These are phyloP conservation scores for Stictonetta naevosa DNA, from an alignment of 2,113 vertebrate species.

Conservation along the genomic window DNA sequence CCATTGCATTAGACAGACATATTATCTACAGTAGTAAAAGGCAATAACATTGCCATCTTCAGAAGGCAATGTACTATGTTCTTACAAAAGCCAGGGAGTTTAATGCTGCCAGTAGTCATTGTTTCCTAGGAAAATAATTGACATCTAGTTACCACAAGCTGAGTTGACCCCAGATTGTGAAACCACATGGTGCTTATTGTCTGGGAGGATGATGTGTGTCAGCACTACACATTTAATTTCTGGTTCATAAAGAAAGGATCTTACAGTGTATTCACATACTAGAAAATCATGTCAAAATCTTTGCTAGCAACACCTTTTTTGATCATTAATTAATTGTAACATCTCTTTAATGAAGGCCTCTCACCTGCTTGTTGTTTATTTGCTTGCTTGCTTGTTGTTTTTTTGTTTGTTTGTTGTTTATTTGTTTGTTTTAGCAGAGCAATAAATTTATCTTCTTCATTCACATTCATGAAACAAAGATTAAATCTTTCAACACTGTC, in stretches of 20 bases:
- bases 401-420: neutral
- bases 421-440: neutral
- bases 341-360: constrained; percentile 5
- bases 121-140: constrained; percentile 48
- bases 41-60: neutral
- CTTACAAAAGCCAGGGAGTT: neutral
- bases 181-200: constrained; percentile 10
- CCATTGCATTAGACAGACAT: neutral
- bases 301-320: neutral
- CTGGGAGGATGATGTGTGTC: constrained; percentile 32
- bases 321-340: constrained; percentile 31
- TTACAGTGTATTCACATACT: neutral
- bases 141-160: constrained; percentile 5
- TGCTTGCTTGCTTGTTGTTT: neutral
- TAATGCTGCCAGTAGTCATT: neutral
- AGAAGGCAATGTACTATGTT: neutral
- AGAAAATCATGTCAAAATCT: constrained; percentile 17
- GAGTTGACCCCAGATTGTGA: constrained; percentile 19
- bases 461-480: neutral
- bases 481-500: neutral
- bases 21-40: neutral
- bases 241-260: constrained; percentile 24
- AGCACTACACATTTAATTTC: constrained; percentile 6
- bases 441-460: neutral
- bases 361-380: neutral